Base-by-base conservation (phyloP, 2,113 vertebrate genomes). In the Phylloscopus trochiloides region DNA sequence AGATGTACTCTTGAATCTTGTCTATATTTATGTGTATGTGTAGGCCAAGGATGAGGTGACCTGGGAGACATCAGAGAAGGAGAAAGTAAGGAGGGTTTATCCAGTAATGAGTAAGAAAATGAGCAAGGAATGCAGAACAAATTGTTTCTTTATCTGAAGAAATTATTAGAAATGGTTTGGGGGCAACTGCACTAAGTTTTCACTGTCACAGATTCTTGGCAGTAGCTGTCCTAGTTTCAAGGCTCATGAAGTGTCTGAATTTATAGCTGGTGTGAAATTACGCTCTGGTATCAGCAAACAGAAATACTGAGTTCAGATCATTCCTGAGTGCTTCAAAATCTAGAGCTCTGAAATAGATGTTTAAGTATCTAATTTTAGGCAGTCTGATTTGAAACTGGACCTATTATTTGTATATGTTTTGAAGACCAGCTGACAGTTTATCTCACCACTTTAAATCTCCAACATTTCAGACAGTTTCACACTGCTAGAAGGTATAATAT, bases 171-270 rank as follows among this genome's bases (percentile, higher is more conserved):
- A 74, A 68, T 4, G 61, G 48, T 92, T 80, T 74, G 28, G 54
- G 73, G 78, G 42, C 77, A 90, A 88, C 26, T 58, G 31, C 22
- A 18, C 51, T 36, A 73, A 94, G 70, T 94, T 93, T 94, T 87
- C 55, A 26, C 26, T 88, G 67, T 83, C 52, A 79, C 12, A 73
- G 71, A 66, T 61, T 90, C 63, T 90, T 94, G 74, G 54, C 74
- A 90, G 61, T 82, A 83, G 36, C 50, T 90, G 90, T 75, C 77
- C 85, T 93, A 95, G 43, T 95, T 97, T 85, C 78, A 71, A 65
- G 55, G 48, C 77, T 11, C 18, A 43, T 36, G 48, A 76, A 73
- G 67, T 76, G 25, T 72, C 67, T 82, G 90, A 79, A 76, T 92
- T 86, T 92, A 80, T 67, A 83, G 62, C 21, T 70, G 17, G 75